Evolutionary conservation across 2,797 vertebrate species (phyloP).

Genomic region (Sternarchorhynchus goeldii): DNA sequence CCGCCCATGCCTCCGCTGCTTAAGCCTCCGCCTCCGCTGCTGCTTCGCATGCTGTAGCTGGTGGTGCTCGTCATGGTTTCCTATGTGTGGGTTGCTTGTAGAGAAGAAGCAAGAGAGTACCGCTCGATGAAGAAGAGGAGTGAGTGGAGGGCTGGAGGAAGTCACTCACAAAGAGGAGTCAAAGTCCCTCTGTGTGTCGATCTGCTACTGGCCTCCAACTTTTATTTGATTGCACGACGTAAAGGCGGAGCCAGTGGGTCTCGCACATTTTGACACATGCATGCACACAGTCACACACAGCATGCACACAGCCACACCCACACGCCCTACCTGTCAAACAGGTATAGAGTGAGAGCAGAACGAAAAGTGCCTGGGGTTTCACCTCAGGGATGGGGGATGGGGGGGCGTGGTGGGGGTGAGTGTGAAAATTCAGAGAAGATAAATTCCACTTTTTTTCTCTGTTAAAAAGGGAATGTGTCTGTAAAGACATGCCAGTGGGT

Average conservation of each 20-base stretch:
- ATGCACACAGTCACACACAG: not conserved
- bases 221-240: slow-evolving; percentile 52
- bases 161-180: slow-evolving; percentile 77
- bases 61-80: not conserved
- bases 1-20: not conserved
- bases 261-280: slow-evolving; percentile 31
- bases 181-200: slow-evolving; percentile 74
- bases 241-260: slow-evolving; percentile 37
- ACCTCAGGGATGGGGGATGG: slow-evolving; percentile 27
- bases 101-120: slow-evolving; percentile 27
- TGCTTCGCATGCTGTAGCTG: slow-evolving; percentile 20
- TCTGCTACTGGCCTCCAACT: slow-evolving; percentile 55
- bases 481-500: slow-evolving; percentile 38
- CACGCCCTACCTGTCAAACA: slow-evolving; percentile 71
- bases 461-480: slow-evolving; percentile 41
- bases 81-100: slow-evolving; percentile 41
- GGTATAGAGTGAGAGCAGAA: slow-evolving; percentile 69
- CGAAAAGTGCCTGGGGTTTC: slow-evolving; percentile 68
- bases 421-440: slow-evolving; percentile 37
- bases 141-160: slow-evolving; percentile 59
- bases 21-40: too few species aligned
- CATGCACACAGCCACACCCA: slow-evolving; percentile 12
- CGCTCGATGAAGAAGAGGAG: slow-evolving; percentile 43
- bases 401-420: not conserved
- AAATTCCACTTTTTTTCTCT: slow-evolving; percentile 47